A percentile compares a stretch with the other conserved stretches of the same genome.
phyloP scores from a whole-genome alignment of 1,140 invertebrate genomes.

The Scaptomyza pallida region DNA sequence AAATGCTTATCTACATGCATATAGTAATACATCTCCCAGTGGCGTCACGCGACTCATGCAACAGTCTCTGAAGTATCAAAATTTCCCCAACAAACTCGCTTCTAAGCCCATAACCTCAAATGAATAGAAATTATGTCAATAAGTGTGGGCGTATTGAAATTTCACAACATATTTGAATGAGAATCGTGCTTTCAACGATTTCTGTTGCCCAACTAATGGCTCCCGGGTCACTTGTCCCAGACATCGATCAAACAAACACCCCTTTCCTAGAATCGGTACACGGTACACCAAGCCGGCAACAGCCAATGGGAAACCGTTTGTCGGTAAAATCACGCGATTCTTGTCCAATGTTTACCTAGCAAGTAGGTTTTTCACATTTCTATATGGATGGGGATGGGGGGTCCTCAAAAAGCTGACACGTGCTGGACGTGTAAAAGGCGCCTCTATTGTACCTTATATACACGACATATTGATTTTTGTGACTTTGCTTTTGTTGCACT shows the following conservation, averaged over 20 bases:
- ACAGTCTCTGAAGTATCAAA: conserved; percentile 22
- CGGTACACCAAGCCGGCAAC: no score
- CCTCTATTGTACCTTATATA: conserved; percentile 45
- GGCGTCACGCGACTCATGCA: conserved; percentile 18
- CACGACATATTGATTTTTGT: conserved; percentile 69
- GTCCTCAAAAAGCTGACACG: conserved; percentile 49
- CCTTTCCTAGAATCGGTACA: conserved; percentile 1
- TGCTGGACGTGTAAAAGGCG: conserved; percentile 46
- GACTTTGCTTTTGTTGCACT: conserved; percentile 8
- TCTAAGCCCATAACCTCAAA: conserved; percentile 62
- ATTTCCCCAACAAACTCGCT: conserved; percentile 25
- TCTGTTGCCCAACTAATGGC: conserved; percentile 46
- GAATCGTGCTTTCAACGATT: conserved; percentile 48
- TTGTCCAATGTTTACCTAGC: conserved; percentile 52
- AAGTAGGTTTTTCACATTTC: conserved; percentile 38
- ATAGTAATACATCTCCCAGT: background rate
- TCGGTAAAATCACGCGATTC: conserved; percentile 70
- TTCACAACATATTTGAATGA: conserved; percentile 50
- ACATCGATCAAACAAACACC: conserved; percentile 72
- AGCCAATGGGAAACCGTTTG: conserved; percentile 66
- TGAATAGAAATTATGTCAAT: conserved; percentile 80
- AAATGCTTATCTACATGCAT: background rate
- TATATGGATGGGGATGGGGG: background rate
- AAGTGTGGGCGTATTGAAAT: conserved; percentile 50
- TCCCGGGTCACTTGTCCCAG: conserved; percentile 12